Base-by-base conservation (phyloP, 2,113 vertebrate genomes). In the Malurus alboscapulatus region DNA sequence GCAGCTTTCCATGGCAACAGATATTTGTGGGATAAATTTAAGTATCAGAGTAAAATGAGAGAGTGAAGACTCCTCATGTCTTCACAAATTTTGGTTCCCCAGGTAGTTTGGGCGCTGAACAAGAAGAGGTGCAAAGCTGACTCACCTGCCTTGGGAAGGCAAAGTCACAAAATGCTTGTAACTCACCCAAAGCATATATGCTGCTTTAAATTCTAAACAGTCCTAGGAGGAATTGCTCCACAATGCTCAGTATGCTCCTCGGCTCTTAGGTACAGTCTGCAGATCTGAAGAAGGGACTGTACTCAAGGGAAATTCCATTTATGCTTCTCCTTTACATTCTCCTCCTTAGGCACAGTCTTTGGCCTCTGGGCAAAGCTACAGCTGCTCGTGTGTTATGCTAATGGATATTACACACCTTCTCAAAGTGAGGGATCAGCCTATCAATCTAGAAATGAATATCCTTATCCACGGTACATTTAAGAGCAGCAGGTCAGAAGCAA, bases 1-100 rank as follows among this genome's bases (percentile, higher is more conserved):
- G 38, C 47, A 38, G 42, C 54, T 76, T 87, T 82, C 84, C 87
- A 89, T 50, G 22, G 92, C 74, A 94, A 95, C 94, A 91, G 75
- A 85, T 38, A 85, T 66, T 66, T 76, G 42, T 50, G 67, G 58
- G 32, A 83, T 65, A 76, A 69, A 76, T 76, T 75, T 38, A 66
- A 91, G 50, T 50, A 88, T 47, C 84, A 72, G 27, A 69, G n/a
- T n/a, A 89, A 80, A 66, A 51, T 0, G 2, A 84, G 81, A 82
- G 40, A 72, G 13, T 55, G 45, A 54, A 61, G 40, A 55, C 29
- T 84, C 44, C 34, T 45, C 21, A 66, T 66, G 76, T 82, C 26
- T 15, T 85, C 44, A 53, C 9, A 29, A 54, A 36, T 68, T 89
- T 63, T 44, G 24, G 36, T 36, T 91, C 17, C 84, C 25, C 61